Conservation (phyloP, 2,113 vertebrate species). For the Telmatochromis brachygnathus region DNA sequence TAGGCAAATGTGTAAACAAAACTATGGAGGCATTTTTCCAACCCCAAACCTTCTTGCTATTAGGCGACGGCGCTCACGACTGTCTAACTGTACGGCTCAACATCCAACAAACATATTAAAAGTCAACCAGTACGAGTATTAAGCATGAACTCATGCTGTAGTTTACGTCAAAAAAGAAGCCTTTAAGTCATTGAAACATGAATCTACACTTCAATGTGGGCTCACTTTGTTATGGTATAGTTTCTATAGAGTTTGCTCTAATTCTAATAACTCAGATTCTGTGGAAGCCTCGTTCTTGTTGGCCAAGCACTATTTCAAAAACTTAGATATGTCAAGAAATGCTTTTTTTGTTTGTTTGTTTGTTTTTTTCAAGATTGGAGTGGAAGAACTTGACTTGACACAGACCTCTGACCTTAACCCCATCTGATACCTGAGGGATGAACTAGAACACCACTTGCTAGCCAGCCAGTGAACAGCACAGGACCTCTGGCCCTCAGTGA, state of each 20-base stretch:
- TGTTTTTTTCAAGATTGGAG: neutral
- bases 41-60: neutral
- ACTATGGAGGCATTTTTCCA: neutral
- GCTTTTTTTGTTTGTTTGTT: neutral
- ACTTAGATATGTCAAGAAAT: neutral
- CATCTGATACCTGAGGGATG: neutral
- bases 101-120: neutral
- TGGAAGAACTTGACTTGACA: neutral
- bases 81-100: neutral
- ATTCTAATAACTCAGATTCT: neutral
- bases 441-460: neutral
- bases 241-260: neutral
- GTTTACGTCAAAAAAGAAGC: neutral
- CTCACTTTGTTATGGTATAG: neutral
- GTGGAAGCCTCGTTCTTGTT: neutral
- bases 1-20: neutral
- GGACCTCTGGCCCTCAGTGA: neutral
- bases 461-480: neutral
- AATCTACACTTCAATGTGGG: neutral
- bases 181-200: neutral
- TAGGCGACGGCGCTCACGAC: neutral
- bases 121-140: neutral
- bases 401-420: neutral
- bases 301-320: neutral
- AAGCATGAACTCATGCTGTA: neutral